Percentiles rank a stretch among this genome's conserved stretches.
These are phyloP conservation scores for Cephus spinipes DNA, from an alignment of 2,888 invertebrate species.

Conservation along the genomic window DNA sequence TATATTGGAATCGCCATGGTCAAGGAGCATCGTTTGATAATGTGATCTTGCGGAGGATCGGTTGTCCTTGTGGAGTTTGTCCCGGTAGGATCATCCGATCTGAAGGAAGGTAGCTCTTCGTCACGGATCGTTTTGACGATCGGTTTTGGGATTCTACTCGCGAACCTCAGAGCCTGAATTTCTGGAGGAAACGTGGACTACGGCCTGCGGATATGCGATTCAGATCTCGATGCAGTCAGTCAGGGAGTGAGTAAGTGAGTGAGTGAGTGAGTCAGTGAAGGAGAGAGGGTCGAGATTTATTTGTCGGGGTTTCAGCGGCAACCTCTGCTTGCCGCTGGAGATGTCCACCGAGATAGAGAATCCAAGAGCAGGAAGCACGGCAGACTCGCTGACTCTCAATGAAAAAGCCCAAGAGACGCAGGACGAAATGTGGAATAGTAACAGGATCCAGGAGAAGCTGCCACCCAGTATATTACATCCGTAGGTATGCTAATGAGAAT, in stretches of 20 bases:
- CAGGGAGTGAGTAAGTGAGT: slow-evolving; percentile 28
- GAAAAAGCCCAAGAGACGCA: slow-evolving; percentile 38
- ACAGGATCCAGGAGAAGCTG: not conserved
- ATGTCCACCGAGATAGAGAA: slow-evolving; percentile 59
- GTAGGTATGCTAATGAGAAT: not conserved
- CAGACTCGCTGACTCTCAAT: slow-evolving; percentile 61
- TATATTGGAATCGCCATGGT: not conserved
- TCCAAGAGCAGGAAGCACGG: slow-evolving; percentile 56
- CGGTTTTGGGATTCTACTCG: slow-evolving; percentile 37
- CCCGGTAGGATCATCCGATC: not conserved
- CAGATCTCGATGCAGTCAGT: slow-evolving; percentile 43
- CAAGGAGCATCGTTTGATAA: not conserved
- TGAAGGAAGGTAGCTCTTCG: not conserved
- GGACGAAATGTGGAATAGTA: not conserved
- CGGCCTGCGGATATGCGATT: slow-evolving; percentile 44
- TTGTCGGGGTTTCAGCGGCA: slow-evolving; percentile 48
- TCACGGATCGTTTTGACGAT: slow-evolving; percentile 1
- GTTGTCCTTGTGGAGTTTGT: not conserved
- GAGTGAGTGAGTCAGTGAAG: slow-evolving; percentile 29
- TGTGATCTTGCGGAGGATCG: not conserved
- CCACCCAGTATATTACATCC: not conserved
- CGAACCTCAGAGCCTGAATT: slow-evolving; percentile 31
- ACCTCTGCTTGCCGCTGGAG: slow-evolving; percentile 43
- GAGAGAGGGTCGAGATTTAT: slow-evolving; percentile 51
- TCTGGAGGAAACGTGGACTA: slow-evolving; percentile 35